These are phyloP conservation scores for Drosophila prosaltans DNA, from an alignment of 1,140 invertebrate species.

Conservation along the genomic window DNA sequence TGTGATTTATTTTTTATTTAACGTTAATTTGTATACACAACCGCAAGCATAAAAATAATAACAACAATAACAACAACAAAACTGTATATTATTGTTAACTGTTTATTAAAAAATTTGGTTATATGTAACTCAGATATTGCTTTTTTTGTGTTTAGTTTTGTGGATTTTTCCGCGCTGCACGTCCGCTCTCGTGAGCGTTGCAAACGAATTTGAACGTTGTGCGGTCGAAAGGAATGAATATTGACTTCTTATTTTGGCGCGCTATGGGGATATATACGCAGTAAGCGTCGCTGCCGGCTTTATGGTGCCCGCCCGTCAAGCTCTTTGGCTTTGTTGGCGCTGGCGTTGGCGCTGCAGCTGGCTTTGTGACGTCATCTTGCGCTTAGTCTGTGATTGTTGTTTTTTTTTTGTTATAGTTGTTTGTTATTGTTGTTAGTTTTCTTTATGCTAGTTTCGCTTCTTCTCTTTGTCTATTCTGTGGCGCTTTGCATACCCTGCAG, in stretches of 20 bases:
- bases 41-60: conserved; percentile 44
- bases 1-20: conserved; percentile 20
- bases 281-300: conserved; percentile 22
- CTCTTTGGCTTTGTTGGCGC: conserved; percentile 11
- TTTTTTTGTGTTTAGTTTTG: conserved; percentile 19
- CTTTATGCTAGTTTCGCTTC: conserved; percentile 32
- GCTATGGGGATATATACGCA: conserved; percentile 69
- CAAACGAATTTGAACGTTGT: conserved; percentile 81
- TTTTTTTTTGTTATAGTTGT: conserved; percentile 25
- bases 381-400: conserved; percentile 17
- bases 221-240: conserved; percentile 75
- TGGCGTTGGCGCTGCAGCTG: conserved; percentile 18
- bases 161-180: conserved; percentile 74
- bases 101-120: conserved; percentile 24
- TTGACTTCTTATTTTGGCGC: conserved; percentile 81
- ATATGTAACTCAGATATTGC: conserved; percentile 25
- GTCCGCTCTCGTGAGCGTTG: conserved; percentile 82
- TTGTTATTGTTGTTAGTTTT: conserved; percentile 36
- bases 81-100: conserved; percentile 29
- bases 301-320: conserved; percentile 23
- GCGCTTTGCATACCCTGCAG: conserved; percentile 20
- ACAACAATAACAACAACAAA: conserved; percentile 34
- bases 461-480: conserved; percentile 40
- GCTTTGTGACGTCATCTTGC: conserved; percentile 68
- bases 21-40: conserved; percentile 53